Conservation (phyloP, 2,113 vertebrate species). For the Corynorhinus townsendii region DNA sequence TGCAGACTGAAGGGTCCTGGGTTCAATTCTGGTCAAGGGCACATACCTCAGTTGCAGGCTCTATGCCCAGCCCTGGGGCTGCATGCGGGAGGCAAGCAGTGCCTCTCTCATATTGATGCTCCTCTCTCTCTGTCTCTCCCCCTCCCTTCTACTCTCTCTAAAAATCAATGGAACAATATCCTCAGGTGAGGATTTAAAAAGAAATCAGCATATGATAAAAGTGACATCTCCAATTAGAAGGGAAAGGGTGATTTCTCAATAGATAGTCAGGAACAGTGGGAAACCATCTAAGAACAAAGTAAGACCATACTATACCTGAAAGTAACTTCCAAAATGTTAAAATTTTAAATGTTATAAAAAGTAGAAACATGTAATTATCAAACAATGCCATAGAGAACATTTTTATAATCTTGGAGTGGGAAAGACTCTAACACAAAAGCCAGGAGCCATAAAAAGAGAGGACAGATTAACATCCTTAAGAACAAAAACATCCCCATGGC, state of each 20-base stretch:
- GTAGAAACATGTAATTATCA: background rate
- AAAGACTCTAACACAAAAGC: background rate
- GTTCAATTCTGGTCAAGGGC: no score
- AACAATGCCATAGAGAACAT: background rate
- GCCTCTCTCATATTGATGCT: no score
- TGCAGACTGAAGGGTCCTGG: no score
- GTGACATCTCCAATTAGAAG: background rate
- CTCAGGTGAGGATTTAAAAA: no score
- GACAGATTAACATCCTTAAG: background rate
- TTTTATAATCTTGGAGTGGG: background rate
- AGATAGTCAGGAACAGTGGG: background rate
- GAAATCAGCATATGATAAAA: background rate
- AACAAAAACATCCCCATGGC: background rate
- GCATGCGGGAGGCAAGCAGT: no score
- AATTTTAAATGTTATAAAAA: background rate
- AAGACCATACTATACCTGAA: background rate
- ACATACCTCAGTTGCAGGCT: no score
- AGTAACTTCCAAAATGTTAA: slow-evolving; percentile 24
- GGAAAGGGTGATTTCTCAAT: background rate
- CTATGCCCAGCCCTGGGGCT: no score
- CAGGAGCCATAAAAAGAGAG: background rate
- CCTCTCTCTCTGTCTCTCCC: no score
- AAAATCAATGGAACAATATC: no score
- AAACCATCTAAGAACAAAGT: background rate
- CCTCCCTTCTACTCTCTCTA: no score